These are phyloP conservation scores for Cariama cristata DNA, from an alignment of 2,113 vertebrate species.

Conservation along the genomic window DNA sequence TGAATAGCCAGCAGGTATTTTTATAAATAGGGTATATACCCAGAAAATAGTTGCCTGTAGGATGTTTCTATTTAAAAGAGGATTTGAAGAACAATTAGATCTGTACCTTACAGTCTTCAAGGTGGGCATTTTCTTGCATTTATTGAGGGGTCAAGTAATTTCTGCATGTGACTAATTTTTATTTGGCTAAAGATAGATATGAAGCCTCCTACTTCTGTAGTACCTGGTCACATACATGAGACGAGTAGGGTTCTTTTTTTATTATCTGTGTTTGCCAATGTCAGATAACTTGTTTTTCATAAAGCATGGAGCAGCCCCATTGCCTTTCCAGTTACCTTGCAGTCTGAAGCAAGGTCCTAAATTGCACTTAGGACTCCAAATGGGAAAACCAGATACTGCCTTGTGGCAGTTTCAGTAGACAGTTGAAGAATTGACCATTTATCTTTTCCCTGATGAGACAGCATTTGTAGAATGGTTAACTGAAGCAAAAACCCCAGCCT, in stretches of 20 bases:
- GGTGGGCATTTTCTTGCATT: background rate
- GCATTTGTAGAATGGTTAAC: background rate
- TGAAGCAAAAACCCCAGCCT: background rate
- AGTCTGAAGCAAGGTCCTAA: background rate
- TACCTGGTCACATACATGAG: background rate
- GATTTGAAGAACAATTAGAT: background rate
- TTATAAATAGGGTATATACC: background rate
- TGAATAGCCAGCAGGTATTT: background rate
- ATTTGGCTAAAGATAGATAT: background rate
- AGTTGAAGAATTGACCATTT: background rate
- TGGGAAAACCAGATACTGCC: background rate
- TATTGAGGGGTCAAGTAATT: background rate
- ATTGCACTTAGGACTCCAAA: background rate
- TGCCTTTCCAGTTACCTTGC: background rate
- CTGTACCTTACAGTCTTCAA: background rate
- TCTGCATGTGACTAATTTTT: background rate
- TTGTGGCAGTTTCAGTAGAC: background rate
- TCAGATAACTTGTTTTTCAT: background rate
- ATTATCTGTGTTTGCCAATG: background rate
- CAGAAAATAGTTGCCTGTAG: background rate
- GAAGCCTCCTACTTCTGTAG: background rate
- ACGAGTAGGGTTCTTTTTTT: background rate
- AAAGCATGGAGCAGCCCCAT: background rate
- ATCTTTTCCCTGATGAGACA: background rate
- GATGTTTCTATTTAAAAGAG: background rate